Base-by-base conservation (phyloP, 2,113 vertebrate genomes). In the Antigone vipio region DNA sequence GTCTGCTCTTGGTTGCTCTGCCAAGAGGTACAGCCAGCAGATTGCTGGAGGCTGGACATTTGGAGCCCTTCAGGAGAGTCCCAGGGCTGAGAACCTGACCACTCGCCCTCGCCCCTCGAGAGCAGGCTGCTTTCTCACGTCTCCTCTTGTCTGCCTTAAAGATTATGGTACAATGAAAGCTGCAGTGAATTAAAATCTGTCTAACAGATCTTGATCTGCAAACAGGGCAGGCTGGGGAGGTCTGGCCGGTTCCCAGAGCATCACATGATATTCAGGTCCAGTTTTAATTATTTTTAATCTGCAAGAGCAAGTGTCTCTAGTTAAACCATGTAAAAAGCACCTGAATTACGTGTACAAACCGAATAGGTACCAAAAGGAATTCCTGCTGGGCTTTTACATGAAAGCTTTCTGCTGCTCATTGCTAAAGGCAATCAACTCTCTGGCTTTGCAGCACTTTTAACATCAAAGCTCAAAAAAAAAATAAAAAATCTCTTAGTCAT, bases 201-300 rank as follows among this genome's bases (percentile, higher is more conserved):
- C 55, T 26, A 29, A 40, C 15, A 52, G 35, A 83, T 22, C 27
- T 74, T 86, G 47, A 11, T 42, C 34, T 84, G 56, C 35, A 78
- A 77, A 71, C 24, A 59, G 7, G 40, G 50, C 9, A 20, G 45
- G 21, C 5, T 66, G n/a, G 45, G 34, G 40, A 38, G 49, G 17
- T 64, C 71, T 80, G 47, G 21, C 29, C 53, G 24, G 15, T 77
- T 69, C 55, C 34, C 60, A 63, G 53, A 90, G 34, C 14, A 58
- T 30, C 42, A 42, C 34, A 29, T 55, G 49, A 52, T 56, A 83
- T 55, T 91, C 44, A 80, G 44, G 21, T 81, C 23, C 44, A 72
- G 19, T 60, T 94, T 92, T 38, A 90, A 77, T 74, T 86, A 80
- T 52, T 95, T 97, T 84, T 77, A 76, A 67, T 71, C 19, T 77